Evolutionary conservation across 2,797 vertebrate genomes (phyloP).

Genomic region (Hypotaenidia philippensis): DNA sequence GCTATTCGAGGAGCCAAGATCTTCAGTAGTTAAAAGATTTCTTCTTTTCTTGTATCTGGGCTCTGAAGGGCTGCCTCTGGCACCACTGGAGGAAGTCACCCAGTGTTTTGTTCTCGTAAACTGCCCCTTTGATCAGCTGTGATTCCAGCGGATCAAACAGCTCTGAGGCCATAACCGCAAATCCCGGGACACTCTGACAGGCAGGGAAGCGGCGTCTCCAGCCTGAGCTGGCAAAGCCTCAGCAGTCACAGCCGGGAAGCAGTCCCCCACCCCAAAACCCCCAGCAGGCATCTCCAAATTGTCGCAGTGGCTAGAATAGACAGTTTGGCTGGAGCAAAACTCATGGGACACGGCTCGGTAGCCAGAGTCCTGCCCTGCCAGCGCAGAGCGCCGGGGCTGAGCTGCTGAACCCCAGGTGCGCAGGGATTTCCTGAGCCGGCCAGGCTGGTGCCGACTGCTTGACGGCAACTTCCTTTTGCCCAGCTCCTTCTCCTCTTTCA

Average conservation of each 20-base stretch:
- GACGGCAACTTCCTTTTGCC: background rate
- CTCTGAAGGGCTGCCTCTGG: slow-evolving; percentile 25
- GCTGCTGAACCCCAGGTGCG: background rate
- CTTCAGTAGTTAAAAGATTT: background rate
- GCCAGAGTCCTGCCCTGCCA: background rate
- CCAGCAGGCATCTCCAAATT: background rate
- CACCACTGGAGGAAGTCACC: slow-evolving; percentile 59
- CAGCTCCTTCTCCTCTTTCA: background rate
- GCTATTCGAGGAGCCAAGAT: background rate
- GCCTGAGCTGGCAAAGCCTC: background rate
- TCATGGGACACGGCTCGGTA: fast-evolving
- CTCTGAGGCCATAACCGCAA: slow-evolving; percentile 20
- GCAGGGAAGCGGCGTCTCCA: slow-evolving; percentile 22
- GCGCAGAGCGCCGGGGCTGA: fast-evolving
- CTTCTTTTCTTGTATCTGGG: background rate
- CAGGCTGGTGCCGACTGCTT: background rate
- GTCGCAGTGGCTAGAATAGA: fast-evolving
- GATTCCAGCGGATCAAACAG: slow-evolving; percentile 38
- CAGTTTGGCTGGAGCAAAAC: background rate
- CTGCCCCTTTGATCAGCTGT: slow-evolving; percentile 60
- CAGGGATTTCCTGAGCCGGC: background rate
- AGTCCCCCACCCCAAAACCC: background rate
- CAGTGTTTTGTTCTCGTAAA: slow-evolving; percentile 52
- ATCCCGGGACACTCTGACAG: background rate
- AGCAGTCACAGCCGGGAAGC: background rate